These are phyloP conservation scores for Ceuthmochares aereus DNA, from an alignment of 2,113 vertebrate species.

Conservation along the genomic window DNA sequence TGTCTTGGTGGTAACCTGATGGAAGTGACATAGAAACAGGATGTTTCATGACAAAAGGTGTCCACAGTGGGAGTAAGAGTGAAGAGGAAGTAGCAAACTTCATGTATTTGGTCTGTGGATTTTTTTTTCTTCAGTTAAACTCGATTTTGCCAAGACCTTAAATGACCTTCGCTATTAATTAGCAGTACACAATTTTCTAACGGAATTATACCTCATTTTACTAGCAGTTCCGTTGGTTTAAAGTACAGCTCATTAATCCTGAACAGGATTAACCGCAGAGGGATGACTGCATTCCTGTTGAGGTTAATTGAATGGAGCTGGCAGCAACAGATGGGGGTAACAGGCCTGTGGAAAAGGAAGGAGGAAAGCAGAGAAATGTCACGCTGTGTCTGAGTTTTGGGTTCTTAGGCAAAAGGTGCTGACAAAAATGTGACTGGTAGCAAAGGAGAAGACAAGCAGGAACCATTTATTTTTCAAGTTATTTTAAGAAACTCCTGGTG, in stretches of 20 bases:
- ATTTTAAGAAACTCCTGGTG: slow-evolving; percentile 5
- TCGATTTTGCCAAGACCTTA: slow-evolving; percentile 6
- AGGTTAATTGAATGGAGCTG: slow-evolving; percentile 35
- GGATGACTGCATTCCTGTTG: not conserved
- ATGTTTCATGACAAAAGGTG: not conserved
- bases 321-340: slow-evolving; percentile 3
- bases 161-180: slow-evolving; percentile 44
- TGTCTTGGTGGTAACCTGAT: not conserved
- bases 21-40: not conserved
- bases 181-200: slow-evolving; percentile 47
- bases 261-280: slow-evolving; percentile 43
- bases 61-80: not conserved
- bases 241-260: slow-evolving; percentile 44
- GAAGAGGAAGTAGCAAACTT: not conserved
- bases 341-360: not conserved
- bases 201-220: slow-evolving; percentile 31
- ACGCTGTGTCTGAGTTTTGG: not conserved
- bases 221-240: slow-evolving; percentile 11
- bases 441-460: not conserved
- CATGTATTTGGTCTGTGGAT: not conserved
- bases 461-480: not conserved
- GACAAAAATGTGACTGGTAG: not conserved
- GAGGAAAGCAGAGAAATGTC: not conserved
- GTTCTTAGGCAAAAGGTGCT: not conserved
- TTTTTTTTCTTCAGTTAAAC: not conserved